Base-by-base conservation (phyloP, 2,888 invertebrate genomes). In the Drosophila picticornis region DNA sequence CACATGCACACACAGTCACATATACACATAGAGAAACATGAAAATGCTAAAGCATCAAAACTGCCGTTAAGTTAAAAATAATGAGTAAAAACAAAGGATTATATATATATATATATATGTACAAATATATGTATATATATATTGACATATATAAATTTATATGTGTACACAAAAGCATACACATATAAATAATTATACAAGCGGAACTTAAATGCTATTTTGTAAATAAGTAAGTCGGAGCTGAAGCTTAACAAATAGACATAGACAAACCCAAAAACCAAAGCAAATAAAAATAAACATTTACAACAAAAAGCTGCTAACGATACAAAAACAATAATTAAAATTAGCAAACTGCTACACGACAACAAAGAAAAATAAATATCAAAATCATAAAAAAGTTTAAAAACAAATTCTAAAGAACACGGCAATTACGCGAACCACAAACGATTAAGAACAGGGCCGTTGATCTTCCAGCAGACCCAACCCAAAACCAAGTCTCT, bases 271-370 rank as follows among this genome's bases (percentile, higher is more conserved):
- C 53, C 65, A 59, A 56, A 53, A 69, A 72, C 22, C 22, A 62
- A 75, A 70, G 38, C 29, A 50, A 71, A 72, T 66, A 64, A 64
- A 69, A 74, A 72, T 70, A 64, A 77, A 87, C 59, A 56, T 68
- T 66, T 76, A 79, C 70, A 78, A 85, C 56, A 71, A 77, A 81
- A 85, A 89, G 90, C 87, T 87, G 87, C 87, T 87, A 87, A 87
- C 81, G 90, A 87, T 89, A 87, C 87, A 87, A 89, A 89, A 85
- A 87, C 90, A 89, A 87, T 85, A 87, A 87, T 87, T 89, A 87
- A 83, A 87, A 65, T 86, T 90, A 90, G 86, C 83, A 80, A 81
- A 77, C 50, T 76, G 86, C 82, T 83, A 74, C 59, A 82, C 65
- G 71, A 78, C 61, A 69, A 57, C 64, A 62, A 52, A 70, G 11